Percentiles rank a stretch among this genome's conserved stretches.
phyloP scores from a whole-genome alignment of 2,888 invertebrate genomes.

The Stenurella melanura region DNA sequence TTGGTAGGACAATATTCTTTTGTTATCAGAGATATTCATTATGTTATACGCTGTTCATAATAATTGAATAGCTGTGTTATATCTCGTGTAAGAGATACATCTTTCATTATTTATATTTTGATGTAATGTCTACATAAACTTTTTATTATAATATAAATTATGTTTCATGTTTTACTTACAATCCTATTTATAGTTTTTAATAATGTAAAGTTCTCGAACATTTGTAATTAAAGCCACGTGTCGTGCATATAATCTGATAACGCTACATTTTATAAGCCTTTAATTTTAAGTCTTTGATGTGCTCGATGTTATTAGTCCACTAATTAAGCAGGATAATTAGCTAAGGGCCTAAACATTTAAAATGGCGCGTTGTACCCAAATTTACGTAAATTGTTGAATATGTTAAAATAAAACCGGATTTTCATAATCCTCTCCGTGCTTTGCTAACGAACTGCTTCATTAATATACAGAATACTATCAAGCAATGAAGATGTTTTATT shows the following conservation, averaged over 20 bases:
- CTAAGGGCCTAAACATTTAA: too few relatives aligned
- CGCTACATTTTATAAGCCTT: constrained; percentile 1
- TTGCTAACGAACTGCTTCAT: neutral
- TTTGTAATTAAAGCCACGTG: constrained; percentile 6
- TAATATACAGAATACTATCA: neutral
- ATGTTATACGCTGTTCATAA: too few relatives aligned
- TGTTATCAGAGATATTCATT: too few relatives aligned
- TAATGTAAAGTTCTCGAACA: neutral
- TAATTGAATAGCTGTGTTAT: too few relatives aligned
- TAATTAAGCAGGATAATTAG: neutral
- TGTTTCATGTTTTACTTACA: neutral
- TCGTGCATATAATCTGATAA: constrained; percentile 14
- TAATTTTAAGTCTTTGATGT: constrained; percentile 18
- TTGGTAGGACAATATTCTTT: too few relatives aligned
- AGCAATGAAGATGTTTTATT: neutral
- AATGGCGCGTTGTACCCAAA: too few relatives aligned
- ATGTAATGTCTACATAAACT: too few relatives aligned
- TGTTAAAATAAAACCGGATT: neutral
- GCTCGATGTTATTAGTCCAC: neutral
- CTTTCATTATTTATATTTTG: too few relatives aligned
- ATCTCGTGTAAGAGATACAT: too few relatives aligned
- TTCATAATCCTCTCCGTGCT: neutral
- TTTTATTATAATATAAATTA: neutral
- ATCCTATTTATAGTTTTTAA: neutral
- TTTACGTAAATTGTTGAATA: too few relatives aligned